A percentile compares a stretch with the other conserved stretches of the same genome.
phyloP scores from a whole-genome alignment of 2,113 vertebrate genomes.

The Hypomesus transpacificus region DNA sequence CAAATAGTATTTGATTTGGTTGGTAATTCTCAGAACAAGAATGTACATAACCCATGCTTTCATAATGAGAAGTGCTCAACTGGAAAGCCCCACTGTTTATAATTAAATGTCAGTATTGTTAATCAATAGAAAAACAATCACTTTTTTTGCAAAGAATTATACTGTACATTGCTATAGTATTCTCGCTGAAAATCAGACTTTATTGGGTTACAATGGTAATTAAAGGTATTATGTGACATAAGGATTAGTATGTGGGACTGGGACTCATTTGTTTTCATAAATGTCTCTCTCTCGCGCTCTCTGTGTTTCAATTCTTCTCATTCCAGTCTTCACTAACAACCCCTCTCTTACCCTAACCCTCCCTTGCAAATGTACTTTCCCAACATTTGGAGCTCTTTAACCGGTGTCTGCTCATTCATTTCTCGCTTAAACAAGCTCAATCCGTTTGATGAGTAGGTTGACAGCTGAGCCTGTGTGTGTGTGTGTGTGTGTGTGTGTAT shows the following conservation, averaged over 20 bases:
- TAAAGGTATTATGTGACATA: slow-evolving; percentile 73
- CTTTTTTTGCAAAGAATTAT: slow-evolving; percentile 74
- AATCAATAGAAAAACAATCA: slow-evolving; percentile 72
- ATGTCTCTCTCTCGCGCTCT: not conserved
- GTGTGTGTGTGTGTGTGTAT: too few species aligned
- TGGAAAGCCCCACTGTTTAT: slow-evolving; percentile 70
- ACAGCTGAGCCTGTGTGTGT: slow-evolving; percentile 57
- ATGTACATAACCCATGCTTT: slow-evolving; percentile 77
- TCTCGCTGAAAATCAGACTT: slow-evolving; percentile 71
- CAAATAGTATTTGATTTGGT: slow-evolving; percentile 68
- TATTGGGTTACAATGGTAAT: slow-evolving; percentile 72
- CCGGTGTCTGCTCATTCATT: too few species aligned
- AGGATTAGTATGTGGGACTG: slow-evolving; percentile 43
- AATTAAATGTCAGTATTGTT: slow-evolving; percentile 74
- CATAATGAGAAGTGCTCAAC: slow-evolving; percentile 72
- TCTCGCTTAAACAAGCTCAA: too few species aligned
- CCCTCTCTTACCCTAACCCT: too few species aligned
- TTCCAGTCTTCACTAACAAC: not conserved
- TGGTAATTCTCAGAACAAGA: slow-evolving; percentile 68
- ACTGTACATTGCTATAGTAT: slow-evolving; percentile 77
- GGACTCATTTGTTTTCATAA: slow-evolving; percentile 17
- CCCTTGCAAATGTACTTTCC: too few species aligned
- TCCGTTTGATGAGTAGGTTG: slow-evolving; percentile 17
- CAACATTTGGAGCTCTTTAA: too few species aligned
- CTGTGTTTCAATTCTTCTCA: slow-evolving; percentile 2